Conservation (phyloP, 1,140 invertebrate genomes). For the Teleogryllus occipitalis region DNA sequence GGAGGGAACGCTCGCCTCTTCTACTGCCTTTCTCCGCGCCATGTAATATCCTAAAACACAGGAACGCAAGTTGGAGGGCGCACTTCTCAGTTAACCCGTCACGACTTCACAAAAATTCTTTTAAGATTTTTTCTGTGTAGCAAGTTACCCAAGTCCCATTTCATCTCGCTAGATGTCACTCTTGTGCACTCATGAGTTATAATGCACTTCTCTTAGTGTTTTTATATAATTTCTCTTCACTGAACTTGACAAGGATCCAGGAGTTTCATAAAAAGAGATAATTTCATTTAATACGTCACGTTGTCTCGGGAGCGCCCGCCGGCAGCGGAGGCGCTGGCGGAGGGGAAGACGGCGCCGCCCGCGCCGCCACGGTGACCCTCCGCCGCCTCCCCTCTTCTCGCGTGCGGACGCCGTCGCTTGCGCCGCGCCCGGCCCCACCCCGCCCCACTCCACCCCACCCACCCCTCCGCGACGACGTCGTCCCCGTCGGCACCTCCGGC, state of each 20-base stretch:
- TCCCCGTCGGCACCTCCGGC: not conserved
- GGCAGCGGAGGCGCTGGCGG: not conserved
- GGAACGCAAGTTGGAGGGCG: not conserved
- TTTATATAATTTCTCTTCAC: slow-evolving; percentile 2
- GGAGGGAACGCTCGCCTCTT: too few species aligned
- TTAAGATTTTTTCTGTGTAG: slow-evolving; percentile 1
- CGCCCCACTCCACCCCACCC: too few species aligned
- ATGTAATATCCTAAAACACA: slow-evolving; percentile 1
- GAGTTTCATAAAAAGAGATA: slow-evolving; percentile 5
- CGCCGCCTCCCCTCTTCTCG: not conserved
- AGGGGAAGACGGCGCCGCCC: too few species aligned
- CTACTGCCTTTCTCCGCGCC: not conserved
- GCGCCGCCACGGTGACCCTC: not conserved
- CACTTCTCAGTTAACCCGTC: not conserved
- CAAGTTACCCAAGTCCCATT: slow-evolving; percentile 3
- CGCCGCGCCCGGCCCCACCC: too few species aligned
- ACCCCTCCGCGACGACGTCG: not conserved
- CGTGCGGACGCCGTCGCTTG: not conserved
- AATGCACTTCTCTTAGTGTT: slow-evolving; percentile 4
- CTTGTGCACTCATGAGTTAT: slow-evolving; percentile 4
- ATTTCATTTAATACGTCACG: slow-evolving; percentile 5
- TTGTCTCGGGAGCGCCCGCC: not conserved
- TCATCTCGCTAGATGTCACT: slow-evolving; percentile 3
- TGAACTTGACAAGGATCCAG: slow-evolving; percentile 3
- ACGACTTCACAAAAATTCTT: not conserved